Evolutionary conservation across 2,888 invertebrate species (phyloP).

Genomic region (Acanthosoma haemorrhoidale): DNA sequence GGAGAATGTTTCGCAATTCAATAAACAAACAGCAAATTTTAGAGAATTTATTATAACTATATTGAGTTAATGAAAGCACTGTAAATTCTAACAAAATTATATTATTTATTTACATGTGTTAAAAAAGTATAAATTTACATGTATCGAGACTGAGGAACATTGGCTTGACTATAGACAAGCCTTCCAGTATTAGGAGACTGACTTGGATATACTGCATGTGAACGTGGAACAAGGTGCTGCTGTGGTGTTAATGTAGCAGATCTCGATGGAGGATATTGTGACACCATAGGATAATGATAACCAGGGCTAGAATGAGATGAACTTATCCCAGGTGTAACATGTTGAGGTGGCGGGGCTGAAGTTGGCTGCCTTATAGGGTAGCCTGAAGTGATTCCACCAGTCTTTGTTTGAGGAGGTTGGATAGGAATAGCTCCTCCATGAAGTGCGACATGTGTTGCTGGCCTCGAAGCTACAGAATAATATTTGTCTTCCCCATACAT

Average conservation of each 20-base stretch:
- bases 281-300: constrained; percentile 20
- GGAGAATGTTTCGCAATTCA: too few relatives aligned
- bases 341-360: constrained; percentile 45
- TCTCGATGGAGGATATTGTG: constrained; percentile 19
- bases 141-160: constrained; percentile 27
- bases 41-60: too few relatives aligned
- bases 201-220: constrained; percentile 38
- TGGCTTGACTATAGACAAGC: constrained; percentile 40
- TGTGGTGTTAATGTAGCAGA: constrained; percentile 3
- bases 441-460: constrained; percentile 53
- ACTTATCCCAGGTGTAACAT: constrained; percentile 38
- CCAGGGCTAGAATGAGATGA: constrained; percentile 37
- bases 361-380: constrained; percentile 70
- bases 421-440: constrained; percentile 54
- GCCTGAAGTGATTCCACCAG: constrained; percentile 76
- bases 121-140: background rate
- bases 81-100: background rate
- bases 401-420: constrained; percentile 59
- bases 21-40: too few relatives aligned
- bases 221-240: constrained; percentile 10
- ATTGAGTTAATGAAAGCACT: too few relatives aligned
- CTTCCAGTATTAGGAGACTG: constrained; percentile 38
- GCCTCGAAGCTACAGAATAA: constrained; percentile 47
- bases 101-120: too few relatives aligned
- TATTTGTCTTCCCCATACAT: constrained; percentile 49